A percentile compares a stretch with the other conserved stretches of the same genome.
These are phyloP conservation scores for Melanotaenia trifasciata DNA, from an alignment of 2,797 vertebrate genomes.

Conservation along the genomic window DNA sequence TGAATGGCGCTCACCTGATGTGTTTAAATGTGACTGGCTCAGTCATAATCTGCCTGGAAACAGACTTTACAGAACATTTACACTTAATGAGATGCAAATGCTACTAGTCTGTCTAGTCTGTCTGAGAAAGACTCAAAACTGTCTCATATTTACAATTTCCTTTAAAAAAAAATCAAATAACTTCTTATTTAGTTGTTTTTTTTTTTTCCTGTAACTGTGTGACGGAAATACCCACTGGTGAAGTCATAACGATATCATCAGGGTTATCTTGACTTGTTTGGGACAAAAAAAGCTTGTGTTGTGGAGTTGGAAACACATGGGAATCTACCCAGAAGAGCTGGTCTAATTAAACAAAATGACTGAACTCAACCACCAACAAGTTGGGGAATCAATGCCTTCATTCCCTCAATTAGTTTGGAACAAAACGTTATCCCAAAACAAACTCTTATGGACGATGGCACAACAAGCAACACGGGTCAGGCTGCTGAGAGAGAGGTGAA, in stretches of 20 bases:
- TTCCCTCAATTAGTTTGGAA: neutral
- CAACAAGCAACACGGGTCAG: slow-evolving; percentile 54
- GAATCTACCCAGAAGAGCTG: neutral
- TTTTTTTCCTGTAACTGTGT: neutral
- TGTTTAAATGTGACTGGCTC: slow-evolving; percentile 32
- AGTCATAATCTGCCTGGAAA: slow-evolving; percentile 54
- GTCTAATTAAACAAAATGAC: neutral
- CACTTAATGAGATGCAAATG: slow-evolving; percentile 1
- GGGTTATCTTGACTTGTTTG: neutral
- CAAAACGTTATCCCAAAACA: slow-evolving; percentile 40
- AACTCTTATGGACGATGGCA: slow-evolving; percentile 33
- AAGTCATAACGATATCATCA: slow-evolving; percentile 11
- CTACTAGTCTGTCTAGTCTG: neutral
- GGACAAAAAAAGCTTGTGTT: neutral
- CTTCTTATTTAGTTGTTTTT: neutral
- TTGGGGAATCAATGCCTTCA: neutral
- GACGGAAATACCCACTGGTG: neutral
- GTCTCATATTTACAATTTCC: neutral
- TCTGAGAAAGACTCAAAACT: too few species aligned
- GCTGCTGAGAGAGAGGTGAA: slow-evolving; percentile 64
- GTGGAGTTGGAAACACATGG: slow-evolving; percentile 1
- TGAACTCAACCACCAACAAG: too few species aligned
- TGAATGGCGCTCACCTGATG: slow-evolving; percentile 50
- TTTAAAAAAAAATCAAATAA: neutral
- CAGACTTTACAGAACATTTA: neutral